Evolutionary conservation across 2,888 invertebrate species (phyloP).

Genomic region (Latheticus oryzae): DNA sequence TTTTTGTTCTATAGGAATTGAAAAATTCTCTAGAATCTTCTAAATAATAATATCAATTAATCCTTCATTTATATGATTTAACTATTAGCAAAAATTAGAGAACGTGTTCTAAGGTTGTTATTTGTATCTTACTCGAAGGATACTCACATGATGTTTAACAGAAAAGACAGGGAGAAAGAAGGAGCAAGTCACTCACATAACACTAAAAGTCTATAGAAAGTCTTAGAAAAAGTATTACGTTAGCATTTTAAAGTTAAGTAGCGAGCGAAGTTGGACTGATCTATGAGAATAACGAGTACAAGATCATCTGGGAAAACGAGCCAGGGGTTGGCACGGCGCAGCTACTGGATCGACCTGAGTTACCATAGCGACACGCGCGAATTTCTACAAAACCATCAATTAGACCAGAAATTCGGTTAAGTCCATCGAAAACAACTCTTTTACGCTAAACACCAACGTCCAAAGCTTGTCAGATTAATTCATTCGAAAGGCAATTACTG

Average conservation of each 20-base stretch:
- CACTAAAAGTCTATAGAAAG: conserved; percentile 37
- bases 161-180: conserved; percentile 41
- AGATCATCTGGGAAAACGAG: conserved; percentile 56
- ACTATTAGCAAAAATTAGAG: too few relatives aligned
- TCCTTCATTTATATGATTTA: too few relatives aligned
- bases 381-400: conserved; percentile 50
- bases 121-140: conserved; percentile 17
- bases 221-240: conserved; percentile 35
- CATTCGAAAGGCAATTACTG: too few relatives aligned
- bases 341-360: conserved; percentile 61
- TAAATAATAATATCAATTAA: too few relatives aligned
- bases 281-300: conserved; percentile 47
- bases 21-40: too few relatives aligned
- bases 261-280: conserved; percentile 40
- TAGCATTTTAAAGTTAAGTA: conserved; percentile 40
- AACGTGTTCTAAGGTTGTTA: too few relatives aligned
- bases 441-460: too few relatives aligned
- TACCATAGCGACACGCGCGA: conserved; percentile 63
- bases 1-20: too few relatives aligned
- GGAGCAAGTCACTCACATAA: conserved; percentile 40
- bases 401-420: too few relatives aligned
- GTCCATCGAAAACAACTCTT: neutral
- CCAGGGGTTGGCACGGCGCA: conserved; percentile 55
- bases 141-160: conserved; percentile 45
- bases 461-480: too few relatives aligned